These are phyloP conservation scores for Zygogramma bicolorata DNA, from an alignment of 2,888 invertebrate species.

Conservation along the genomic window DNA sequence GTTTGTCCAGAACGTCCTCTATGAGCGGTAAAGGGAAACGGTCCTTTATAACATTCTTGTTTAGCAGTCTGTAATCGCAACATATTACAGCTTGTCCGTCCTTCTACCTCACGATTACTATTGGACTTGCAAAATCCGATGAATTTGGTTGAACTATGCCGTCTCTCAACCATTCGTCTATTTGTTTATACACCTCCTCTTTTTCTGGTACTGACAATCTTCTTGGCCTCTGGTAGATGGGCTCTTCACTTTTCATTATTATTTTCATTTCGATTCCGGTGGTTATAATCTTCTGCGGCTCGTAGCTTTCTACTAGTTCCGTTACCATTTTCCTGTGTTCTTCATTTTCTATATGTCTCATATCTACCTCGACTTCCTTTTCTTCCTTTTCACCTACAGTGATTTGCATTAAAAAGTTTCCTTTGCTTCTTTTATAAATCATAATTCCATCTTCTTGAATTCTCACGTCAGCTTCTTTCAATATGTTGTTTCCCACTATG, in stretches of 20 bases:
- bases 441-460: constrained; percentile 31
- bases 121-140: constrained; percentile 29
- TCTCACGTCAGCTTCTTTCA: constrained; percentile 31
- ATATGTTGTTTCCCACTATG: constrained; percentile 37
- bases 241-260: constrained; percentile 29
- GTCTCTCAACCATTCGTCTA: constrained; percentile 1
- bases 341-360: background rate
- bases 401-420: constrained; percentile 33
- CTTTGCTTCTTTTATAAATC: constrained; percentile 29
- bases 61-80: too few relatives aligned
- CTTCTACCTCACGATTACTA: constrained; percentile 38
- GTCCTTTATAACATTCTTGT: too few relatives aligned
- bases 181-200: constrained; percentile 19
- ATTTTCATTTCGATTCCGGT: constrained; percentile 21
- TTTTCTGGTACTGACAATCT: constrained; percentile 38
- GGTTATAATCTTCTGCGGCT: too few relatives aligned
- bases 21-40: constrained; percentile 37
- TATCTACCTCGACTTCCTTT: background rate
- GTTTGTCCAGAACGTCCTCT: too few relatives aligned
- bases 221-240: constrained; percentile 36
- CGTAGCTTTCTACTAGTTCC: too few relatives aligned
- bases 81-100: too few relatives aligned
- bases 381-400: background rate
- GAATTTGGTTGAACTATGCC: too few relatives aligned
- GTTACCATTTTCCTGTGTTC: background rate